A percentile compares a stretch with the other conserved stretches of the same genome.
Evolutionary conservation across 2,888 invertebrate genomes (phyloP).

Genomic region (Polietes domitor): DNA sequence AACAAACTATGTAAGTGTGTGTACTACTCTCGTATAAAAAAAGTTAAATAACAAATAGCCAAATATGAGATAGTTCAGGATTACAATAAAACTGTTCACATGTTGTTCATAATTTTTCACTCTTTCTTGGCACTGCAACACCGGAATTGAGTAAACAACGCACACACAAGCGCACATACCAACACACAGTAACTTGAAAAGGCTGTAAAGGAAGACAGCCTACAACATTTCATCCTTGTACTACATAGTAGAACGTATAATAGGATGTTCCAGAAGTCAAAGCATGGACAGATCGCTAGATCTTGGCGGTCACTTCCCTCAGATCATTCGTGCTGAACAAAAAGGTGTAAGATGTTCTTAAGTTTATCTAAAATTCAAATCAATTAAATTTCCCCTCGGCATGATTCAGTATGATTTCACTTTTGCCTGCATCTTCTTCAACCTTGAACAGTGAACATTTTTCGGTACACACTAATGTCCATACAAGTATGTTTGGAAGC

Average conservation of each 20-base stretch:
- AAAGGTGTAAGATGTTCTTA: too few species aligned
- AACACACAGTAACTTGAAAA: constrained; percentile 31
- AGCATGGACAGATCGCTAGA: too few species aligned
- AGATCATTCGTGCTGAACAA: too few species aligned
- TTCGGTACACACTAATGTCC: background rate
- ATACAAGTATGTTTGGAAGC: background rate
- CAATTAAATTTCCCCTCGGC: too few species aligned
- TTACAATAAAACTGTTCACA: constrained; percentile 58
- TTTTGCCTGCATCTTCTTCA: too few species aligned
- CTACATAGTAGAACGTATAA: too few species aligned
- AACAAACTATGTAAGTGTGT: background rate
- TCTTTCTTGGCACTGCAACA: constrained; percentile 24
- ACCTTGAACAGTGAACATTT: too few species aligned
- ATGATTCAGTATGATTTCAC: too few species aligned
- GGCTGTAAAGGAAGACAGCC: constrained; percentile 35
- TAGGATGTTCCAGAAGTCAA: too few species aligned
- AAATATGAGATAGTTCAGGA: constrained; percentile 39
- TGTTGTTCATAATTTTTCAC: constrained; percentile 47
- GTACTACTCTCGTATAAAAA: constrained; percentile 21
- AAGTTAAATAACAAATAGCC: constrained; percentile 24
- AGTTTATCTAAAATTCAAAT: too few species aligned
- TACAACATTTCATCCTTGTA: constrained; percentile 54
- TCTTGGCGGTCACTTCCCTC: too few species aligned
- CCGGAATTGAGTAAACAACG: constrained; percentile 4
- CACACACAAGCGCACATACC: background rate